phyloP scores from a whole-genome alignment of 2,797 vertebrate species.

The Gallinago stenura region DNA sequence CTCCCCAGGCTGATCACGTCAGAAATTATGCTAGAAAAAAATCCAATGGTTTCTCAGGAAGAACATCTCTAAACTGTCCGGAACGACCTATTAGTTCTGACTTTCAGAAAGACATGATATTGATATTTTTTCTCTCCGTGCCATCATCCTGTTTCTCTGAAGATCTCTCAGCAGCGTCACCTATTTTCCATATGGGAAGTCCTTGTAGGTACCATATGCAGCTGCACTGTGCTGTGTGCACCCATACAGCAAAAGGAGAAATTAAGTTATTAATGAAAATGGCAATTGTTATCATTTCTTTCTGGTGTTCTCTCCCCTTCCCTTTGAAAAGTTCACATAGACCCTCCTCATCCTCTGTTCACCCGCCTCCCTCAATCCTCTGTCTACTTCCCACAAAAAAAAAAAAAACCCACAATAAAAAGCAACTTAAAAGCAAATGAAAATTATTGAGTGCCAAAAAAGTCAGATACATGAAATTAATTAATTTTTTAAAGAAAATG shows the following conservation, averaged over 20 bases:
- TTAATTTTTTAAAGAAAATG: background rate
- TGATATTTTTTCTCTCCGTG: background rate
- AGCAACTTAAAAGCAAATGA: background rate
- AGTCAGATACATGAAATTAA: background rate
- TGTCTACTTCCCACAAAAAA: background rate
- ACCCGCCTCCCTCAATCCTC: background rate
- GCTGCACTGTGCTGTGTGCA: background rate
- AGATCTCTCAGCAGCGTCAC: background rate
- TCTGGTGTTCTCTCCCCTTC: background rate
- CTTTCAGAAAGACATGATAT: background rate
- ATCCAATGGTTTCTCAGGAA: background rate
- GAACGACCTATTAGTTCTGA: background rate
- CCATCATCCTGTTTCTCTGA: background rate
- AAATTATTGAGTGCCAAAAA: background rate
- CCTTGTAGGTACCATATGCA: conserved; percentile 13
- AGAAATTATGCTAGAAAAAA: background rate
- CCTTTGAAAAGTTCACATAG: conserved; percentile 25
- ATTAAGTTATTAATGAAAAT: conserved; percentile 33
- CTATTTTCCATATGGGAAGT: background rate
- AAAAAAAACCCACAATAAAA: background rate
- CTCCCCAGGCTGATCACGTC: background rate
- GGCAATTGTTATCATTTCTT: background rate
- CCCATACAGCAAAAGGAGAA: conserved; percentile 11
- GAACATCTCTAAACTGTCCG: background rate
- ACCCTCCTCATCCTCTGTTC: background rate